Conservation (phyloP, 2,888 invertebrate genomes). For the Tetanocera ferruginea region DNA sequence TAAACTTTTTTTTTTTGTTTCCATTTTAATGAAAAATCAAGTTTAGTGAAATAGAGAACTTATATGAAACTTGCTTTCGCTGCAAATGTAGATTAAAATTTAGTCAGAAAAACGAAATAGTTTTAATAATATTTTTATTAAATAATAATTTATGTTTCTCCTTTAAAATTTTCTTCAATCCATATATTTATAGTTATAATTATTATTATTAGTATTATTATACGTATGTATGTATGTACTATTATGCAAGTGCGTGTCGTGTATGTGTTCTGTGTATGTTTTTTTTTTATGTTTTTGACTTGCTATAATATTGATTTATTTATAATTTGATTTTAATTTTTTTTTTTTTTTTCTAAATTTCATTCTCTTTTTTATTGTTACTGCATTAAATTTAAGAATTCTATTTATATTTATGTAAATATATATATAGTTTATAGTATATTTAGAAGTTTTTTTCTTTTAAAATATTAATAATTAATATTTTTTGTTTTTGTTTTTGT, state of each 20-base stretch:
- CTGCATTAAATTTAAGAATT: constrained; percentile 47
- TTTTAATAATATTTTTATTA: constrained; percentile 29
- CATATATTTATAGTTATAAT: constrained; percentile 14
- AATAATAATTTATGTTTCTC: constrained; percentile 36
- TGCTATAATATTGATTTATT: constrained; percentile 25
- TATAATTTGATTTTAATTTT: constrained; percentile 12
- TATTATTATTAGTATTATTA: constrained; percentile 22
- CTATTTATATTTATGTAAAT: constrained; percentile 47
- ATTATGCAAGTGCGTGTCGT: constrained; percentile 22
- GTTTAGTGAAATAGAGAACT: no score
- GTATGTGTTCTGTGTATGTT: neutral
- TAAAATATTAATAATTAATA: constrained; percentile 25
- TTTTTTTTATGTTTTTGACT: no score
- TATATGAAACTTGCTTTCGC: neutral
- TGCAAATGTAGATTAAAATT: neutral
- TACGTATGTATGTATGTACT: constrained; percentile 22
- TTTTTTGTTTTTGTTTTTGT: constrained; percentile 33
- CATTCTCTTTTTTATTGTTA: constrained; percentile 48
- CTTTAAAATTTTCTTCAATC: constrained; percentile 34
- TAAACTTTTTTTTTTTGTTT: no score
- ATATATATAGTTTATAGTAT: constrained; percentile 48
- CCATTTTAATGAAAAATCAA: no score
- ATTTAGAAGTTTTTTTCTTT: constrained; percentile 29
- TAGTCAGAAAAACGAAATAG: neutral
- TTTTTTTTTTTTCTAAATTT: neutral